Conservation (phyloP, 2,888 invertebrate genomes). For the Neria commutata region DNA sequence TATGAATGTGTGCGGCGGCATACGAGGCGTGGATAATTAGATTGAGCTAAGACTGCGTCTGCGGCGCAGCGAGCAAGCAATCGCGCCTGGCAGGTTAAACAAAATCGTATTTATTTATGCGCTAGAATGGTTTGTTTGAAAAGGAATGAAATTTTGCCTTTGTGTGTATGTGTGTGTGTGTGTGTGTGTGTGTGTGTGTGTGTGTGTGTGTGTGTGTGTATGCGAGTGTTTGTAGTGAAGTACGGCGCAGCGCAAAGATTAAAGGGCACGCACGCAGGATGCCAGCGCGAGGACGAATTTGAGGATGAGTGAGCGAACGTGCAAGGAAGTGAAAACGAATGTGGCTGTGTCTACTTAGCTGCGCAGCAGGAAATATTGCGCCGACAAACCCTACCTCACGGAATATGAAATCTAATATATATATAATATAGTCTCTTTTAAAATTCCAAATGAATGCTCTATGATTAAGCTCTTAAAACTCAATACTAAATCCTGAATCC, state of each 20-base stretch:
- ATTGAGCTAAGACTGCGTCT: not conserved
- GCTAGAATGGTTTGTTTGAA: not conserved
- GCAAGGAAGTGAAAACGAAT: too few species aligned
- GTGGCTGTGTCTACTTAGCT: too few species aligned
- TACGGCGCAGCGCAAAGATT: too few species aligned
- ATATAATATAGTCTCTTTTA: too few species aligned
- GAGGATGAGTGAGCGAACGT: not conserved
- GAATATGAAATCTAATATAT: too few species aligned
- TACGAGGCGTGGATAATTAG: constrained; percentile 22
- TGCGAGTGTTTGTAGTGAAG: not conserved
- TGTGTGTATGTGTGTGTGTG: constrained; percentile 11
- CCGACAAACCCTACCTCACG: too few species aligned
- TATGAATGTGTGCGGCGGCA: constrained; percentile 14
- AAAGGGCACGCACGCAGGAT: not conserved
- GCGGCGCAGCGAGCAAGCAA: too few species aligned
- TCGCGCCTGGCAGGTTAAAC: too few species aligned
- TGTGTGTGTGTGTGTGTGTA: constrained; percentile 14
- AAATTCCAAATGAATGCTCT: too few species aligned
- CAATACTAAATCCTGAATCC: too few species aligned
- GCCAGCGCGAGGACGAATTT: not conserved
- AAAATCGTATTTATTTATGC: not conserved
- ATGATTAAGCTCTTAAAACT: too few species aligned
- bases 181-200: constrained; percentile 3
- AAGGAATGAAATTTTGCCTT: constrained; percentile 9
- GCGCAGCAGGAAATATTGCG: too few species aligned